phyloP scores from a whole-genome alignment of 1,140 invertebrate genomes.

The Euwallacea fornicatus region DNA sequence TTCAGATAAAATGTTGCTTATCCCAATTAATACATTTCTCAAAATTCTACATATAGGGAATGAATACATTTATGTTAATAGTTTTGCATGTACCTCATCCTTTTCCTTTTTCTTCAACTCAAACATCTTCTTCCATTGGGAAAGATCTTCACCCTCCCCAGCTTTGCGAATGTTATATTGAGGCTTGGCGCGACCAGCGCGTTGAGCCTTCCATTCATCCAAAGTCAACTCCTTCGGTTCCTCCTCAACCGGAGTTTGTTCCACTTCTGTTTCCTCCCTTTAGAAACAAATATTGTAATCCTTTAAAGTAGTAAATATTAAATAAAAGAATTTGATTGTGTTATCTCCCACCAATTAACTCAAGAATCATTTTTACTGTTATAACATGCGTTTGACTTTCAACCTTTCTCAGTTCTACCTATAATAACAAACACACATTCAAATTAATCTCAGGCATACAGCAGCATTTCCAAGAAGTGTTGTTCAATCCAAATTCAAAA shows the following conservation, averaged over 20 bases:
- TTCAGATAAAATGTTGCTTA: not conserved
- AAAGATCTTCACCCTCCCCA: conserved; percentile 87
- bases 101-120: conserved; percentile 80
- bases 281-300: conserved; percentile 18
- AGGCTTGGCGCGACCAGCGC: conserved; percentile 72
- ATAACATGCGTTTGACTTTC: too few relatives aligned
- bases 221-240: conserved; percentile 80
- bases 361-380: too few relatives aligned
- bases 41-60: not conserved
- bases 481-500: too few relatives aligned
- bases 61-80: conserved; percentile 17
- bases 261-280: conserved; percentile 55
- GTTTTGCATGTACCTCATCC: conserved; percentile 60
- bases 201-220: conserved; percentile 86
- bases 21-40: not conserved
- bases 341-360: too few relatives aligned
- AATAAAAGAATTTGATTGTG: too few relatives aligned
- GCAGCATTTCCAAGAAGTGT: too few relatives aligned
- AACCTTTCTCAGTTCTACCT: too few relatives aligned
- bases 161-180: conserved; percentile 89
- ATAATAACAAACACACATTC: too few relatives aligned
- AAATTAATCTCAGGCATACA: too few relatives aligned
- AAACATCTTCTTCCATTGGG: conserved; percentile 92
- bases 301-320: not conserved
- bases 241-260: conserved; percentile 64